Evolutionary conservation across 2,797 vertebrate genomes (phyloP), one percentile per base, ranked within the genome.

Genomic region (Buphagus erythrorhynchus): DNA sequence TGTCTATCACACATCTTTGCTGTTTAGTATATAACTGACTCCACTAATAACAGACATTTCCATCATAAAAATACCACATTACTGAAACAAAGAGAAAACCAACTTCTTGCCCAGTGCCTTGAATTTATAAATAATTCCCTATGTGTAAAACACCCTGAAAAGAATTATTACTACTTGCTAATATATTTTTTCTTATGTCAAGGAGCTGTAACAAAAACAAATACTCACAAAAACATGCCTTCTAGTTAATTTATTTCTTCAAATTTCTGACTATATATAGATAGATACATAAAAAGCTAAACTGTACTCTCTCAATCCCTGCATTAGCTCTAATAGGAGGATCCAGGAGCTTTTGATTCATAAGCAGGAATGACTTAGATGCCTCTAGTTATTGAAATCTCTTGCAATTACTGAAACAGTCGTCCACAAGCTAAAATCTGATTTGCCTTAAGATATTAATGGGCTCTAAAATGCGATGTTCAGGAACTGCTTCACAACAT

Each of bases 391-490:
- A 90, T 7, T 61, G 46, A 74, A 91, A 63, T 90, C 65, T 88
- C 87, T 72, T 86, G 54, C 89, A 86, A 17, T 91, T 91, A 91
- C 66, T 95, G 90, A 86, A 77, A 57, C 52, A 77, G 90, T 42
- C 82, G 49, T 90, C 65, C 82, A 65, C 45, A 86, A 86, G 38
- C 93, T 93, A 73, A 91, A 96, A 95, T 94, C 82, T 94, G 91
- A 94, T 95, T 96, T 97, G 91, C 65, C 63, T 73, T 85, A 91
- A 86, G 78, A 83, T 91, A 80, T 49, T 95, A 95, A 91, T 77
- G 87, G 91, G 52, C 78, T 95, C 54, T 67, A 65, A 94, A 94
- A 95, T 90, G 89, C 93, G 68, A 71, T 93, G 65, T 77, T 91
- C 68, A 65, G 82, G 26, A 71, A 26, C 52, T 77, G 75, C 79